Conservation (phyloP, 2,797 vertebrate species). For the Okamejei kenojei region DNA sequence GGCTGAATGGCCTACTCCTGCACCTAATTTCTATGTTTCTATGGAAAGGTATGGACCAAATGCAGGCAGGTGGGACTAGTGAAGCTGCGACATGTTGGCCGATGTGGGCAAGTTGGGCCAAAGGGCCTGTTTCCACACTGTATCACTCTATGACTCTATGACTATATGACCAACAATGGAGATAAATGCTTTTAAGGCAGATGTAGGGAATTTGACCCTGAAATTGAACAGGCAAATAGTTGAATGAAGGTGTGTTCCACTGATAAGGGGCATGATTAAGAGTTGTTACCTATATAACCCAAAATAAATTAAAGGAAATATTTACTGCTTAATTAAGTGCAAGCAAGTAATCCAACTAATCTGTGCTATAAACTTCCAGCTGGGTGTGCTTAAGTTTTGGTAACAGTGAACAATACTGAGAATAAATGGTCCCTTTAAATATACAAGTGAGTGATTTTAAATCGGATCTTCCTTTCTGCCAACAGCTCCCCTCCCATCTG, state of each 20-base stretch:
- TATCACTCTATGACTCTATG: too few relatives aligned
- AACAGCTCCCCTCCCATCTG: conserved; percentile 15
- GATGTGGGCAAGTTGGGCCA: too few relatives aligned
- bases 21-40: too few relatives aligned
- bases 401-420: neutral
- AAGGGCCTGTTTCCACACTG: too few relatives aligned
- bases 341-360: neutral
- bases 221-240: neutral
- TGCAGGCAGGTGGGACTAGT: too few relatives aligned
- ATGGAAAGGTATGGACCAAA: too few relatives aligned
- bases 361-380: neutral
- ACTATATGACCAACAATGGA: neutral
- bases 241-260: neutral
- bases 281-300: neutral
- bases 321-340: neutral
- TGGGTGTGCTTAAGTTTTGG: neutral
- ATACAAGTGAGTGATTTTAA: neutral
- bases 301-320: neutral
- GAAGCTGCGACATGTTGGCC: too few relatives aligned
- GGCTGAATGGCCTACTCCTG: too few relatives aligned
- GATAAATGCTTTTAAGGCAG: neutral
- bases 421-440: neutral
- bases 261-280: neutral
- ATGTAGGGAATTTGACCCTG: neutral
- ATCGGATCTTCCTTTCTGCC: neutral